A percentile compares a stretch with the other conserved stretches of the same genome.
phyloP scores from a whole-genome alignment of 2,797 vertebrate genomes.

The Acipenser oxyrinchus region DNA sequence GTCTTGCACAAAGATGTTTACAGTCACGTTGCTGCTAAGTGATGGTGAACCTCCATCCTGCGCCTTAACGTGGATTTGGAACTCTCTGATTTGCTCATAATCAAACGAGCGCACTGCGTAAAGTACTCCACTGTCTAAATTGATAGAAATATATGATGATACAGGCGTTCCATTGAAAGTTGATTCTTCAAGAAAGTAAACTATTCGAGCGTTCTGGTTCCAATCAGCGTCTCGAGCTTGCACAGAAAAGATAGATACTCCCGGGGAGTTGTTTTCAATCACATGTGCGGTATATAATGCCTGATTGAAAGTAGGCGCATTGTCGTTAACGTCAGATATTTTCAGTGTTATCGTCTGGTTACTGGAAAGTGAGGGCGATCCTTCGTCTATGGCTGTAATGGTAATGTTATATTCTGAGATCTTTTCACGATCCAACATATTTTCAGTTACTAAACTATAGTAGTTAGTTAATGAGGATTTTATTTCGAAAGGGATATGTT shows the following conservation, averaged over 20 bases:
- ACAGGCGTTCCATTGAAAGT: constrained; percentile 26
- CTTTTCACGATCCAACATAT: constrained; percentile 17
- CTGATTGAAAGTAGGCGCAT: constrained; percentile 22
- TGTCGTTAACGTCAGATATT: constrained; percentile 20
- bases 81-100: constrained; percentile 44
- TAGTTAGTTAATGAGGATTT: neutral
- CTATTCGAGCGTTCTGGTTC: constrained; percentile 43
- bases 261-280: constrained; percentile 48
- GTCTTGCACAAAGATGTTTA: constrained; percentile 55
- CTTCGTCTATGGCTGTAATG: neutral
- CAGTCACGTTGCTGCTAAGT: constrained; percentile 33
- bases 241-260: constrained; percentile 41
- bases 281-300: constrained; percentile 22
- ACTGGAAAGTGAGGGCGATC: too few species aligned
- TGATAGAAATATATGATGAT: constrained; percentile 45
- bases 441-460: constrained; percentile 6
- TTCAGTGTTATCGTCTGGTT: too few species aligned
- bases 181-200: constrained; percentile 39
- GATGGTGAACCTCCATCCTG: constrained; percentile 48
- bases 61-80: constrained; percentile 36
- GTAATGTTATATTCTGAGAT: constrained; percentile 11
- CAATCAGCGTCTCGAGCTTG: constrained; percentile 37
- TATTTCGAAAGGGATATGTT: too few species aligned
- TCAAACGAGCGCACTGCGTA: constrained; percentile 57
- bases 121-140: constrained; percentile 49